Evolutionary conservation across 2,113 vertebrate species (phyloP).

Genomic region (human): GRCh38 chr1:51238501-51239000

Average conservation of each 20-base stretch:
- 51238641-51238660: neutral
- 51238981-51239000: no score
- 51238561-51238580: slow-evolving; percentile 27
- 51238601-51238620: slow-evolving; percentile 4
- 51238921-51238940: no score
- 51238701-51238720: neutral
- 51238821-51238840: no score
- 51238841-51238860: no score
- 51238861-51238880: no score
- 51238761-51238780: no score
- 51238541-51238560: slow-evolving; percentile 37
- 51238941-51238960: no score
- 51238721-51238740: slow-evolving; percentile 23
- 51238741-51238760: neutral
- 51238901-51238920: no score
- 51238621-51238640: neutral
- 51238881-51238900: no score
- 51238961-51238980: no score
- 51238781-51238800: no score
- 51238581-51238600: neutral
- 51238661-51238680: neutral
- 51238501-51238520: neutral
- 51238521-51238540: slow-evolving; percentile 37
- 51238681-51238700: neutral
- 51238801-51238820: no score